A percentile compares a stretch with the other conserved stretches of the same genome.
These are phyloP conservation scores for Panzeria rudis DNA, from an alignment of 2,888 invertebrate species.

Conservation along the genomic window DNA sequence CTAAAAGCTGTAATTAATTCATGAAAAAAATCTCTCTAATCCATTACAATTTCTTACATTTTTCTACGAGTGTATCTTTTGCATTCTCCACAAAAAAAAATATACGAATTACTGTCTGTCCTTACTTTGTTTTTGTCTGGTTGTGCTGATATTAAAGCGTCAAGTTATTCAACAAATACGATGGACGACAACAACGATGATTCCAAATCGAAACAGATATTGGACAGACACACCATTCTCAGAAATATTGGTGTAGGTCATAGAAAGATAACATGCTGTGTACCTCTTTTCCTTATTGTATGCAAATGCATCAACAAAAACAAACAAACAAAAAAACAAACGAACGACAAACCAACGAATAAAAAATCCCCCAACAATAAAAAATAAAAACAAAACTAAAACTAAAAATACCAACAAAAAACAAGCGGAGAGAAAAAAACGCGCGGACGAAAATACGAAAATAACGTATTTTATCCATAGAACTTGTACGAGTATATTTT, in stretches of 20 bases:
- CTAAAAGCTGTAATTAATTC: not conserved
- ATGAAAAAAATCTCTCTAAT: not conserved
- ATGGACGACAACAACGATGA: conserved; percentile 67
- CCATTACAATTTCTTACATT: not conserved
- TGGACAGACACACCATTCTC: conserved; percentile 80
- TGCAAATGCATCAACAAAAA: conserved; percentile 80
- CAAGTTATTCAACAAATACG: conserved; percentile 71
- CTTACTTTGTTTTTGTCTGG: conserved; percentile 35
- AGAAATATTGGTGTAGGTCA: conserved; percentile 84
- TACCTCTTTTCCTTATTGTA: conserved; percentile 82
- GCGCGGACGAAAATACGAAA: conserved; percentile 52
- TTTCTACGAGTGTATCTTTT: conserved; percentile 31
- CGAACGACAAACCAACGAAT: conserved; percentile 30
- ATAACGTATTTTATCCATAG: conserved; percentile 54
- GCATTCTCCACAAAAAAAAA: not conserved
- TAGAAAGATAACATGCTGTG: conserved; percentile 84
- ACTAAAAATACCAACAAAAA: conserved; percentile 32
- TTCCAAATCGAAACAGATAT: conserved; percentile 72
- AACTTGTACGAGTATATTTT: conserved; percentile 47
- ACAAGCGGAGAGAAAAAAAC: conserved; percentile 17
- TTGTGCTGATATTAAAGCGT: conserved; percentile 70
- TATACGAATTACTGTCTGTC: conserved; percentile 37
- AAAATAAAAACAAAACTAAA: conserved; percentile 45
- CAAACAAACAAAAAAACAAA: conserved; percentile 36
- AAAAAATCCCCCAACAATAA: conserved; percentile 40